Percentiles rank a stretch among this genome's conserved stretches.
phyloP scores from a whole-genome alignment of 2,113 vertebrate species.

The Hydrolagus affinis region DNA sequence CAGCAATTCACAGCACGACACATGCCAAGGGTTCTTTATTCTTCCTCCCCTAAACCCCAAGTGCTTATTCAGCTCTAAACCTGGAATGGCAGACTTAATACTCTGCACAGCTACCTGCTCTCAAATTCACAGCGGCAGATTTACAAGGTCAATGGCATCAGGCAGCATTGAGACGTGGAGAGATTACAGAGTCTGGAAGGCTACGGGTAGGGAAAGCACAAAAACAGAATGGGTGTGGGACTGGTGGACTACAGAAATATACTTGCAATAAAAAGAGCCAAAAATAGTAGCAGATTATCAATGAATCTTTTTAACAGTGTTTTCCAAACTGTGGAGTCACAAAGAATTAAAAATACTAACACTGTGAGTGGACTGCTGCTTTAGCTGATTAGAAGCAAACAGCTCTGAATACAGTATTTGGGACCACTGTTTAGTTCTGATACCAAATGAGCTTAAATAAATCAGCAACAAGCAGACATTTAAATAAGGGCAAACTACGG shows the following conservation, averaged over 20 bases:
- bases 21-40: background rate
- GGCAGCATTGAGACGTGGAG: conserved; percentile 22
- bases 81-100: conserved; percentile 36
- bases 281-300: no score
- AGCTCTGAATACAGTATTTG: no score
- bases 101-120: conserved; percentile 42
- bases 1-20: conserved; percentile 4
- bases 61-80: conserved; percentile 39
- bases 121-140: conserved; percentile 42
- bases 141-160: conserved; percentile 37
- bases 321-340: no score
- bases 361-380: no score
- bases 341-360: no score
- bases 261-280: no score
- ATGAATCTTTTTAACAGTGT: no score
- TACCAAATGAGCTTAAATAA: background rate
- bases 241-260: no score
- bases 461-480: background rate
- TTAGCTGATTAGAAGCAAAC: no score
- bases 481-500: conserved; percentile 5
- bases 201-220: background rate
- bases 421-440: no score
- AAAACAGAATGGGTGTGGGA: background rate
- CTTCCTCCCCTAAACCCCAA: conserved; percentile 18
- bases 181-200: conserved; percentile 27